These are phyloP conservation scores for Limnephilus rhombicus DNA, from an alignment of 2,888 invertebrate genomes.

Conservation along the genomic window DNA sequence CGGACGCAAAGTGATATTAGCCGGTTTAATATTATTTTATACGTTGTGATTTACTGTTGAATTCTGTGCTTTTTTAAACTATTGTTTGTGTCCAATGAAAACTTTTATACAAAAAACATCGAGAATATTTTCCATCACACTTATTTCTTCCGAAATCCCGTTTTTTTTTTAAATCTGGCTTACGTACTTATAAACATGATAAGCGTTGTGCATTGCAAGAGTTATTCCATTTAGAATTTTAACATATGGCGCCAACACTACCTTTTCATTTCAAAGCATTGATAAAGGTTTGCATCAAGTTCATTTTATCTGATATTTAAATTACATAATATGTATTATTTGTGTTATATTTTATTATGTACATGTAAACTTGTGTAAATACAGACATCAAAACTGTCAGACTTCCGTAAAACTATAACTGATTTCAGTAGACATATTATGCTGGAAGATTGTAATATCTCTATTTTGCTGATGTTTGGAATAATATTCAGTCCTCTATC, in stretches of 20 bases:
- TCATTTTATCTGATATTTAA: not conserved
- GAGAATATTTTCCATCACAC: not conserved
- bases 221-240: not conserved
- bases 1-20: slow-evolving; percentile 44
- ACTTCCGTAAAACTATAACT: not conserved
- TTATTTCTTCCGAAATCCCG: not conserved
- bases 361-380: not conserved
- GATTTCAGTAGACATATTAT: too few relatives aligned
- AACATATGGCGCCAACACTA: not conserved
- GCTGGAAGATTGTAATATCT: not conserved
- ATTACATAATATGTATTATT: not conserved
- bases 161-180: not conserved
- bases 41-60: not conserved
- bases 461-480: not conserved
- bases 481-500: too few relatives aligned
- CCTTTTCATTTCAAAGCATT: not conserved
- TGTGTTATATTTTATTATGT: not conserved
- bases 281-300: not conserved
- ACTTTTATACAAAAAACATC: not conserved
- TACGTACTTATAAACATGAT: not conserved
- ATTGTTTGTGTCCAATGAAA: slow-evolving; percentile 13
- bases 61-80: not conserved
- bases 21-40: slow-evolving; percentile 39
- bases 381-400: not conserved
- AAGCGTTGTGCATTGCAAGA: not conserved